phyloP scores from a whole-genome alignment of 2,113 vertebrate genomes.

The Xenopus laevis region DNA sequence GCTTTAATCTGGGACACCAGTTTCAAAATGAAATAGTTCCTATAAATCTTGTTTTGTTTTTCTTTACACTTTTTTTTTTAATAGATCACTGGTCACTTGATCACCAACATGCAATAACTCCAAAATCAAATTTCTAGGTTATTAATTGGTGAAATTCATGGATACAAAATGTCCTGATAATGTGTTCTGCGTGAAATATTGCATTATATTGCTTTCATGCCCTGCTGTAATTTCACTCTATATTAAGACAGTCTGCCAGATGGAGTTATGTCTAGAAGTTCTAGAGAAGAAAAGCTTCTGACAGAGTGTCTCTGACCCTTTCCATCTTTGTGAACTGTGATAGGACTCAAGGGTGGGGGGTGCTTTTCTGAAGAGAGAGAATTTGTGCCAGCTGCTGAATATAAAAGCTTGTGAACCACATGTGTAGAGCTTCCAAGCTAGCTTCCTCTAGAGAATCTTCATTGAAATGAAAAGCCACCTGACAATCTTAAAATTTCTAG shows the following conservation, averaged over 20 bases:
- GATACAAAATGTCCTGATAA: no score
- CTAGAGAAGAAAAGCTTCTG: constrained; percentile 22
- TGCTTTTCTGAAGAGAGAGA: constrained; percentile 15
- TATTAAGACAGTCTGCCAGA: constrained; percentile 32
- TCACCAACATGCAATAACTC: no score
- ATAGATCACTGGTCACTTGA: no score
- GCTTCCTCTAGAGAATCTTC: constrained; percentile 1
- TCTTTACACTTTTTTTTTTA: no score
- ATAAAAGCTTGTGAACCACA: constrained; percentile 24
- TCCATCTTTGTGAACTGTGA: constrained; percentile 22
- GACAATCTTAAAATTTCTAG: neutral
- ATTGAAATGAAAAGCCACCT: constrained; percentile 12
- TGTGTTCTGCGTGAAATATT: neutral
- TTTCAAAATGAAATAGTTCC: no score
- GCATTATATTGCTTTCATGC: constrained; percentile 12
- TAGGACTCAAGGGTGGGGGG: constrained; percentile 16
- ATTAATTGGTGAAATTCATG: no score
- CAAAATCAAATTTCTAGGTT: no score
- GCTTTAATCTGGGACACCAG: no score
- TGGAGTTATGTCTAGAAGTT: constrained; percentile 35
- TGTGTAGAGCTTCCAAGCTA: constrained; percentile 23
- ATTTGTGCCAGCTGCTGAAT: constrained; percentile 31
- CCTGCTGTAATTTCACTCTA: constrained; percentile 23
- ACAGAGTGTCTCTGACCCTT: constrained; percentile 37
- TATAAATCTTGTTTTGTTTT: no score